Evolutionary conservation across 2,888 invertebrate genomes (phyloP).

Genomic region (Dasysyrphus tricinctus): DNA sequence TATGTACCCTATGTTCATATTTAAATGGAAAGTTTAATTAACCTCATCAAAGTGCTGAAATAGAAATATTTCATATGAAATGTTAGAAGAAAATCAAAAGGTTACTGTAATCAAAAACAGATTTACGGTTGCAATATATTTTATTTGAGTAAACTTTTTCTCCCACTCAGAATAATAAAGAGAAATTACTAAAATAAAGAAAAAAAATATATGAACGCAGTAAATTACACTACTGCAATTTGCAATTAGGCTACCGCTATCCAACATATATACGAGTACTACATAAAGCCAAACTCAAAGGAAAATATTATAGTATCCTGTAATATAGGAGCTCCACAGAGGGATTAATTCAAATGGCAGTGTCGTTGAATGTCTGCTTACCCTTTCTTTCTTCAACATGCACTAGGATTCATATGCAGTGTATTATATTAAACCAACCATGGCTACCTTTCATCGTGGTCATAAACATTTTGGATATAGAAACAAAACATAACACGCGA

Average conservation of each 20-base stretch:
- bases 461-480: constrained; percentile 48
- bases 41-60: not conserved
- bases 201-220: constrained; percentile 1
- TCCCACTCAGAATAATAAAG: not conserved
- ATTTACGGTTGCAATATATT: not conserved
- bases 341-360: constrained; percentile 15
- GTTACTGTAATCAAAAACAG: constrained; percentile 13
- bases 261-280: not conserved
- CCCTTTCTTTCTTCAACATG: not conserved
- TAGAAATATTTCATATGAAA: not conserved
- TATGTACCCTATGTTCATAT: no score
- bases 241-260: not conserved
- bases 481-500: constrained; percentile 32
- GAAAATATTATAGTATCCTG: not conserved
- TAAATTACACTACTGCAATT: not conserved
- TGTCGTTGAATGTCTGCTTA: constrained; percentile 8
- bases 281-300: not conserved
- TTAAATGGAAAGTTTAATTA: not conserved
- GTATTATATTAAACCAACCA: constrained; percentile 15
- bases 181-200: not conserved
- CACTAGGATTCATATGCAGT: not conserved
- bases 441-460: constrained; percentile 20
- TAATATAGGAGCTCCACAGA: not conserved
- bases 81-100: not conserved
- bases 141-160: not conserved